Evolutionary conservation across 2,797 vertebrate genomes (phyloP).

Genomic region (Bovichtus variegatus): DNA sequence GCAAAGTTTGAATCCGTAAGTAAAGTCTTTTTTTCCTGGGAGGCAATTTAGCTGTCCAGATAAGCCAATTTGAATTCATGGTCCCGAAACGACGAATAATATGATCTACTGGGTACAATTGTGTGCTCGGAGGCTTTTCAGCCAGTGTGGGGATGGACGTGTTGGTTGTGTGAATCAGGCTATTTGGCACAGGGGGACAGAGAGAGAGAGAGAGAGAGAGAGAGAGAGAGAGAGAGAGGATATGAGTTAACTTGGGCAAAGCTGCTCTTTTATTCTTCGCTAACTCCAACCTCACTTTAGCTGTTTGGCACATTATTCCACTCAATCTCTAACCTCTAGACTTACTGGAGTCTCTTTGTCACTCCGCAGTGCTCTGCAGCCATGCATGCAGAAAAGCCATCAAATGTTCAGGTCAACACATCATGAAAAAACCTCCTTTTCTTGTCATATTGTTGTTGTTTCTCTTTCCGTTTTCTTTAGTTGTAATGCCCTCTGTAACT

Average conservation of each 20-base stretch:
- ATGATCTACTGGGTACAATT: conserved; percentile 62
- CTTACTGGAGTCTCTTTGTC: conserved; percentile 81
- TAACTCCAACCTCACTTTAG: conserved; percentile 69
- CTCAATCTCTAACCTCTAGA: conserved; percentile 79
- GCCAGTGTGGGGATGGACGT: conserved; percentile 57
- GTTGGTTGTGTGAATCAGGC: conserved; percentile 80
- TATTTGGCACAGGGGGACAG: conserved; percentile 61
- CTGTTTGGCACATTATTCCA: conserved; percentile 75
- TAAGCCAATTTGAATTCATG: conserved; percentile 76
- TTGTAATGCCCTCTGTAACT: neutral
- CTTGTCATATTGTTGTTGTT: conserved; percentile 5
- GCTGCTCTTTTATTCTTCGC: conserved; percentile 61
- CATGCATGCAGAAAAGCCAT: conserved; percentile 66
- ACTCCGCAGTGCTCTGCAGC: conserved; percentile 60
- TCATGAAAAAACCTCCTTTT: neutral
- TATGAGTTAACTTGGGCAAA: conserved; percentile 70
- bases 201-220: conserved; percentile 40
- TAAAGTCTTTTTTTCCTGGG: conserved; percentile 63
- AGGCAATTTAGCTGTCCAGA: conserved; percentile 81
- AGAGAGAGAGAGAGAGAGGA: conserved; percentile 49
- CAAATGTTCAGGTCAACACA: conserved; percentile 23
- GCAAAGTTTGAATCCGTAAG: conserved; percentile 71
- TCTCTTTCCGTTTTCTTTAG: neutral
- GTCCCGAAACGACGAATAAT: conserved; percentile 62
- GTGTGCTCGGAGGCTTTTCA: conserved; percentile 65